phyloP scores from a whole-genome alignment of 92 coral and sea anemone genomes.

The Meandrina meandrites region DNA sequence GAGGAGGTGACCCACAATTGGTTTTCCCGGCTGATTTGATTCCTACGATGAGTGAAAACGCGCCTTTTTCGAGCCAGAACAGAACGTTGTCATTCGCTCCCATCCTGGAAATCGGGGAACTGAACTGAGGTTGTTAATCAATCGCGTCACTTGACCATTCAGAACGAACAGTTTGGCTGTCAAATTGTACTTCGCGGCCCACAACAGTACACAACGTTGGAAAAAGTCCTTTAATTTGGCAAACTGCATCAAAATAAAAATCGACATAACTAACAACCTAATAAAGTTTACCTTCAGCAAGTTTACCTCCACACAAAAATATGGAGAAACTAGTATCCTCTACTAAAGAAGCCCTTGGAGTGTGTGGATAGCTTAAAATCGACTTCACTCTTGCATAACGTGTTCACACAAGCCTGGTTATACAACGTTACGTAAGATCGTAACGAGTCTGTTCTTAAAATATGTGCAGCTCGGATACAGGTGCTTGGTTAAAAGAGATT shows the following conservation, averaged over 20 bases:
- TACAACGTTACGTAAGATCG: neutral
- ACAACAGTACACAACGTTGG: neutral
- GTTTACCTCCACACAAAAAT: slow-evolving; percentile 4
- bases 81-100: too few species aligned
- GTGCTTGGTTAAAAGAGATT: neutral
- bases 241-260: slow-evolving; percentile 3
- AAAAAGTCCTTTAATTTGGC: slow-evolving; percentile 21
- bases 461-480: neutral
- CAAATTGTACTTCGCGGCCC: neutral
- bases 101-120: too few species aligned
- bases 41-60: too few species aligned
- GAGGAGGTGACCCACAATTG: too few species aligned
- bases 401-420: neutral
- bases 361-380: neutral
- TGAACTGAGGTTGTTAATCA: too few species aligned
- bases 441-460: neutral
- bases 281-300: neutral
- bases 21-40: too few species aligned
- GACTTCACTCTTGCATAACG: neutral
- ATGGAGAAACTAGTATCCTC: neutral
- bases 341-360: neutral
- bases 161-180: too few species aligned
- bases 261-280: neutral
- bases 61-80: too few species aligned
- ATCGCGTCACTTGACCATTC: too few species aligned